Percentiles rank a stretch among this genome's conserved stretches.
These are phyloP conservation scores for Okamejei kenojei DNA, from an alignment of 2,797 vertebrate species.

Conservation along the genomic window DNA sequence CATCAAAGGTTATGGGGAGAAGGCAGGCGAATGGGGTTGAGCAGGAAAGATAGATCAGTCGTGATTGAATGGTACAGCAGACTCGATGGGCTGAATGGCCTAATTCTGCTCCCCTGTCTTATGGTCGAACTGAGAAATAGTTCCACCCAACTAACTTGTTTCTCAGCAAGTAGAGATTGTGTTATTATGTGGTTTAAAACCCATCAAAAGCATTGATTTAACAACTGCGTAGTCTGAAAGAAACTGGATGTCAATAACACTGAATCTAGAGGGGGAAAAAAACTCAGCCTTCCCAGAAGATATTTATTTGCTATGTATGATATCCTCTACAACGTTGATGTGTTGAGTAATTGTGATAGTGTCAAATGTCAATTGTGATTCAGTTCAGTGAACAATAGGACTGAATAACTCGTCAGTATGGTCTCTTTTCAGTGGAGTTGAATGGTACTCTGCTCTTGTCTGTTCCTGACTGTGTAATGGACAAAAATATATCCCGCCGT, in stretches of 20 bases:
- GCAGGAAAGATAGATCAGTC: no score
- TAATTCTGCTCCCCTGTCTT: no score
- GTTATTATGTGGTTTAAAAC: neutral
- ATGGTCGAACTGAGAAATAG: neutral
- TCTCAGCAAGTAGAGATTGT: neutral
- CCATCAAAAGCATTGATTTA: neutral
- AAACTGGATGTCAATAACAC: neutral
- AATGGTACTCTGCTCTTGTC: neutral
- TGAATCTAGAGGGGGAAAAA: neutral
- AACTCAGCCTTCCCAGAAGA: neutral
- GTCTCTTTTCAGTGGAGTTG: conserved; percentile 24
- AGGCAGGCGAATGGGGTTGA: no score
- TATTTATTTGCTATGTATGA: neutral
- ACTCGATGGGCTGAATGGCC: no score
- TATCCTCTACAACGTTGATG: neutral
- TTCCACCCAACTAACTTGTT: neutral
- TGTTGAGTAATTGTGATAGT: conserved; percentile 15
- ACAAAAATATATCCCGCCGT: no score
- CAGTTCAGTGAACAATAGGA: neutral
- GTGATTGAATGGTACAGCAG: no score
- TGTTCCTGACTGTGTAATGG: neutral
- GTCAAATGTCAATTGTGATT: neutral
- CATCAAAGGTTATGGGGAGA: no score
- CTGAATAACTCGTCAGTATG: neutral
- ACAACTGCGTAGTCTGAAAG: neutral